Conservation (phyloP, 2,113 vertebrate species). For the Tachuris rubrigastra region DNA sequence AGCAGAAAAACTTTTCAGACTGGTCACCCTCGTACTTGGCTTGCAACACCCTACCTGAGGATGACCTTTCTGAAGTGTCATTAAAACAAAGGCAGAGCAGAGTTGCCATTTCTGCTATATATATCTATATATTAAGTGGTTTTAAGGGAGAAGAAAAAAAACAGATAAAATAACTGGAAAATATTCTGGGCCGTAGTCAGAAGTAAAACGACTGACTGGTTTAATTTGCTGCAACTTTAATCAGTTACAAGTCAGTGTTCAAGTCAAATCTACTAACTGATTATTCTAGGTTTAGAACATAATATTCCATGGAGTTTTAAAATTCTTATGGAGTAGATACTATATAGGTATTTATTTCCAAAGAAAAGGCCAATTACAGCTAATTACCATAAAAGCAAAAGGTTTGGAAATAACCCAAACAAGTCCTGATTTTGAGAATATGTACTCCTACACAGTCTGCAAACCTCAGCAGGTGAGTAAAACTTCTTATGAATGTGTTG, state of each 20-base stretch:
- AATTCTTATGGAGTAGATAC: background rate
- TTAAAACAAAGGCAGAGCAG: background rate
- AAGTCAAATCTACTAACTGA: background rate
- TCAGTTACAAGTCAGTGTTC: background rate
- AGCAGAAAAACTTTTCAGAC: rapidly evolving
- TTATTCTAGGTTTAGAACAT: background rate
- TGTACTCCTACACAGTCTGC: background rate
- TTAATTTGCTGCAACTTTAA: background rate
- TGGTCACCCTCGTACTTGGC: background rate
- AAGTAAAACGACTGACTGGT: background rate
- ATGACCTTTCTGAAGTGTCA: background rate
- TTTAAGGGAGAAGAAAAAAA: background rate
- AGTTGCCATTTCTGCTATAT: background rate
- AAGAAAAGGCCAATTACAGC: background rate
- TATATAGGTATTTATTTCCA: background rate
- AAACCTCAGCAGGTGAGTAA: background rate
- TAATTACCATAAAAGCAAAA: background rate
- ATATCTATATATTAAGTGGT: rapidly evolving
- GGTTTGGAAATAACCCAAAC: background rate
- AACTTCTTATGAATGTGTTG: background rate
- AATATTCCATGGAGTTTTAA: background rate
- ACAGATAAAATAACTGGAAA: background rate
- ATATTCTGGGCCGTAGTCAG: background rate
- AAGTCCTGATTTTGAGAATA: background rate
- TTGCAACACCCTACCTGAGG: background rate